phyloP scores from a whole-genome alignment of 2,888 invertebrate genomes.

The Watsonalla cultraria region DNA sequence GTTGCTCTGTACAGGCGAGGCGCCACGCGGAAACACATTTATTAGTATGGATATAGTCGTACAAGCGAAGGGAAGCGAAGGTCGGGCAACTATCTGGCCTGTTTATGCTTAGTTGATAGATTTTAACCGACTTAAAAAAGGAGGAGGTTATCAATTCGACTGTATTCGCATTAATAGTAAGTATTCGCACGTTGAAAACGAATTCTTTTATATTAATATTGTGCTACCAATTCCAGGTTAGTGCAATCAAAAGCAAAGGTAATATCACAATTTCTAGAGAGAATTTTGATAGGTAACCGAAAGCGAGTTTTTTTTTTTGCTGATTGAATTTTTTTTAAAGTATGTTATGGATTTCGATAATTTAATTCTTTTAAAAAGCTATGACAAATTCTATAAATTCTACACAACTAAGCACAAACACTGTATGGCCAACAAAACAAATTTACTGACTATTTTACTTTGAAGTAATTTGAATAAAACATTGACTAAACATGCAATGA shows the following conservation, averaged over 20 bases:
- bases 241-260: no score
- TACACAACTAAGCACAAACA: slow-evolving; percentile 1
- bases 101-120: neutral
- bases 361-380: no score
- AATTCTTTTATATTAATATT: no score
- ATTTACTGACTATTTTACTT: neutral
- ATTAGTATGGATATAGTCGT: slow-evolving; percentile 66
- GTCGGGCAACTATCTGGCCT: slow-evolving; percentile 5
- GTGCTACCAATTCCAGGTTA: no score
- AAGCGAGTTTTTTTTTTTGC: no score
- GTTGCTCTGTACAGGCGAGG: slow-evolving; percentile 61
- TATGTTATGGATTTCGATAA: neutral
- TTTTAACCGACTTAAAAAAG: neutral
- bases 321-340: no score
- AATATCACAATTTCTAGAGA: no score
- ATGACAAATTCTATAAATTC: neutral
- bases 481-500: neutral
- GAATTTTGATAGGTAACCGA: no score
- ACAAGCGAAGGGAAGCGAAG: slow-evolving; percentile 50
- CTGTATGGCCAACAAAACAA: slow-evolving; percentile 10
- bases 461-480: no score
- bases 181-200: no score
- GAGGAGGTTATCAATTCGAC: neutral
- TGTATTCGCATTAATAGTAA: no score
- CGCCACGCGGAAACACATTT: slow-evolving; percentile 52